phyloP scores from a whole-genome alignment of 2,113 vertebrate genomes.

The Hiodon tergisus region DNA sequence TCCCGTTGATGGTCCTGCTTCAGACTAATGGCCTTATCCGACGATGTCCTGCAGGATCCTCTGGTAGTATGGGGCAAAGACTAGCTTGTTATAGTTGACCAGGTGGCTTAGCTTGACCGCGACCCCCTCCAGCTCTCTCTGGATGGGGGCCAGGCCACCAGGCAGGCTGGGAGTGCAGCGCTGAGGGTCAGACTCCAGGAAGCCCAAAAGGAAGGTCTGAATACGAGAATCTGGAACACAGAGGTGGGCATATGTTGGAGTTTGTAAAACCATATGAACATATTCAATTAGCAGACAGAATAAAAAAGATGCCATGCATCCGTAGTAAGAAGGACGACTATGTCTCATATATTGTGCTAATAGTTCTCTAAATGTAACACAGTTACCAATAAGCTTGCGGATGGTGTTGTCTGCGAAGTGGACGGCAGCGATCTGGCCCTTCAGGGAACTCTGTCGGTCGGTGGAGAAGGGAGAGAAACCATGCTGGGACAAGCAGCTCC shows the following conservation, averaged over 20 bases:
- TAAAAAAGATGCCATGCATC: too few relatives aligned
- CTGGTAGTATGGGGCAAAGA: conserved; percentile 92
- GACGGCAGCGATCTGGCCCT: conserved; percentile 78
- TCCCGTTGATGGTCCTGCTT: neutral
- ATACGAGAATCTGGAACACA: conserved; percentile 73
- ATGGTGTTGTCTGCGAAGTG: conserved; percentile 70
- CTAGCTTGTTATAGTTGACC: conserved; percentile 93
- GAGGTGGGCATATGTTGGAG: conserved; percentile 11
- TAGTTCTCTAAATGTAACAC: neutral
- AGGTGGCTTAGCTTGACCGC: conserved; percentile 77
- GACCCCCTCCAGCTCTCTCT: conserved; percentile 80
- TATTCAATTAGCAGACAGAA: too few relatives aligned
- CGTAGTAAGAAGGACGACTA: neutral
- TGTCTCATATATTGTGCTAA: neutral
- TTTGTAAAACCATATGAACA: too few relatives aligned
- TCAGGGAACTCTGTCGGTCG: conserved; percentile 65
- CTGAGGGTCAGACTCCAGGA: conserved; percentile 70
- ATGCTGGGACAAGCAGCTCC: conserved; percentile 69
- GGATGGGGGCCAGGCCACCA: conserved; percentile 78
- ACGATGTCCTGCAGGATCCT: conserved; percentile 72
- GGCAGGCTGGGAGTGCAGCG: conserved; percentile 67
- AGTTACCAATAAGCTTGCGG: conserved; percentile 80
- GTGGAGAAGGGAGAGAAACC: conserved; percentile 66
- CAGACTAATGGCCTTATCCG: conserved; percentile 30
- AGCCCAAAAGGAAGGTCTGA: conserved; percentile 74